Evolutionary conservation across 2,797 vertebrate genomes (phyloP).

Genomic region (Chrosomus eos): DNA sequence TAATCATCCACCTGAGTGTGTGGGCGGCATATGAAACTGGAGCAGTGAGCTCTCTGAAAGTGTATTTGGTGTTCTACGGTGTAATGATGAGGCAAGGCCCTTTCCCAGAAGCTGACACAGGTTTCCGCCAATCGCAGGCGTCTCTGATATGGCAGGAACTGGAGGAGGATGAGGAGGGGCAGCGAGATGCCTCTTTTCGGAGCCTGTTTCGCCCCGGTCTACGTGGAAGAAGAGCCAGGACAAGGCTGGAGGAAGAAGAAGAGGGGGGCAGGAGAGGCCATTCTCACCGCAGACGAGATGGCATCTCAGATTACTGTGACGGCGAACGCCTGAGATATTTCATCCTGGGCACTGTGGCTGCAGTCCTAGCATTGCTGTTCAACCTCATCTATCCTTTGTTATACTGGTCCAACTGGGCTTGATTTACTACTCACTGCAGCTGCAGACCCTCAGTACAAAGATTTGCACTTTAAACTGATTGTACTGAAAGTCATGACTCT

Average conservation of each 20-base stretch:
- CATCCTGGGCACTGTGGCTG: conserved; percentile 87
- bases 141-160: conserved; percentile 99
- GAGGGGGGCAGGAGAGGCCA: conserved; percentile 77
- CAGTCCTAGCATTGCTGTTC: conserved; percentile 88
- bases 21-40: conserved; percentile 5
- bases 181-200: conserved; percentile 63
- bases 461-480: conserved; percentile 24
- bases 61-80: conserved; percentile 19
- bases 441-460: not conserved
- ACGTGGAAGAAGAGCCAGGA: conserved; percentile 64
- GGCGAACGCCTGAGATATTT: conserved; percentile 91
- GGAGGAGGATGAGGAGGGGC: conserved; percentile 92
- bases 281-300: conserved; percentile 65
- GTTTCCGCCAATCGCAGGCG: conserved; percentile 99
- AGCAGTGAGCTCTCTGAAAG: conserved; percentile 17
- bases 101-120: conserved; percentile 89
- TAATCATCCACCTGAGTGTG: not conserved
- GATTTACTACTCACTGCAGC: conserved; percentile 45
- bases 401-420: conserved; percentile 82
- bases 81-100: conserved; percentile 57
- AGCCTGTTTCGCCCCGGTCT: conserved; percentile 69
- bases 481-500: not conserved
- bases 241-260: conserved; percentile 61
- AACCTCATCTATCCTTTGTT: conserved; percentile 91
- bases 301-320: conserved; percentile 80